Base-by-base conservation (phyloP, 2,797 vertebrate genomes). In the Podargus strigoides region DNA sequence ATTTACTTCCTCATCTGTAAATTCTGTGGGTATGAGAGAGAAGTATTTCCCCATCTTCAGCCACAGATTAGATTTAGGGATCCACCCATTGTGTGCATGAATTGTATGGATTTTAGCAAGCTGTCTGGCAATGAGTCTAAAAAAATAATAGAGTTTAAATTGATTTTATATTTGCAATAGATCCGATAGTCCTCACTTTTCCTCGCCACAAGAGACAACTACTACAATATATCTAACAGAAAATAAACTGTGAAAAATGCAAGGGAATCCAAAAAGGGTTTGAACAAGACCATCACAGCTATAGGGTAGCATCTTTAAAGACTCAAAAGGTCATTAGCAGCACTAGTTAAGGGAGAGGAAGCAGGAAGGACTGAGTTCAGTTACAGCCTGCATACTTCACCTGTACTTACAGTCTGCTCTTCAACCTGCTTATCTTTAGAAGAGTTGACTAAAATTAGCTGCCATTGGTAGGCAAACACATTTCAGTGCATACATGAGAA, bases 81-180 rank as follows among this genome's bases (percentile, higher is more conserved):
- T 98, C 99, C 99, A 99, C 93, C 99, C 99, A 55, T 99, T 99
- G 93, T 99, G 99, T 39, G 99, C 99, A 93, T 99, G 99, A 94
- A 99, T 99, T 94, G 98, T 98, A 63, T 99, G 99, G 95, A 99
- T 99, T 98, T 99, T 99, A 87, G 99, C 99, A 95, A 99, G 98
- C 90, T 99, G 99, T 85, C 98, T 98, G 44, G 99, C 99, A 97
- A 99, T 99, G 23, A 99, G 98, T 94, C 99, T 99, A 66, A 82
- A 68, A 92, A 36, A 32, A 86, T 56, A 55, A 28, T 4, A 10
- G 55, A 32, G 62, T 66, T 79, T 36, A 76, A 56, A 27, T 90
- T 69, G 50, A 32, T 42, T 11, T 66, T 55, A 9, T 6, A 34
- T 46, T 74, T 46, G 32, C 53, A 55, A 55, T 14, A 30, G 8